Percentiles rank a stretch among this genome's conserved stretches.
Evolutionary conservation across 2,797 vertebrate species (phyloP).

Genomic region (Hyperoplus immaculatus): DNA sequence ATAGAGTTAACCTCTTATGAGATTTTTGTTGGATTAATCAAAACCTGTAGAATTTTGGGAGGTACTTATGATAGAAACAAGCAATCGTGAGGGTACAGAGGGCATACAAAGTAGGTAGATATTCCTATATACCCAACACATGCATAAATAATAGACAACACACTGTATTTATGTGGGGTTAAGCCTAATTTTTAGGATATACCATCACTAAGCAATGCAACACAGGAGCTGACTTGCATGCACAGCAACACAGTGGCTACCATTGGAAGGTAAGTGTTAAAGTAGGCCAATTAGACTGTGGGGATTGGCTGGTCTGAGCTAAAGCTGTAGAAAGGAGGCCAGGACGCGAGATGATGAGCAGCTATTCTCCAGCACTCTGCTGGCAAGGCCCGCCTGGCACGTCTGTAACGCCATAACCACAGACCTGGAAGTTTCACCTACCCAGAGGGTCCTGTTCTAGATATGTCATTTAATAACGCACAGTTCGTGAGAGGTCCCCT

Average conservation of each 20-base stretch:
- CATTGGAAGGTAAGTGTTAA: slow-evolving; percentile 76
- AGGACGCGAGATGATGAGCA: slow-evolving; percentile 75
- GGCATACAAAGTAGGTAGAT: background rate
- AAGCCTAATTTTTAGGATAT: slow-evolving; percentile 33
- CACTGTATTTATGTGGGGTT: slow-evolving; percentile 15
- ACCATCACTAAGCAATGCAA: slow-evolving; percentile 23
- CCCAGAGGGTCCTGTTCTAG: slow-evolving; percentile 74
- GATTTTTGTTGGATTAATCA: background rate
- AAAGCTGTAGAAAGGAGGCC: slow-evolving; percentile 79
- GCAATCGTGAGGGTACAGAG: background rate
- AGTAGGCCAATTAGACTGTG: slow-evolving; percentile 83
- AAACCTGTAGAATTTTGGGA: background rate
- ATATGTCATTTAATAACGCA: slow-evolving; percentile 72
- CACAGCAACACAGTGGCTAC: slow-evolving; percentile 49
- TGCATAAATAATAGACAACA: slow-evolving; percentile 1
- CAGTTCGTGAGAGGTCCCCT: slow-evolving; percentile 38
- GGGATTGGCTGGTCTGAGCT: slow-evolving; percentile 75
- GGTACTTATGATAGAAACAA: slow-evolving; percentile 10
- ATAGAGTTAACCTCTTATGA: slow-evolving; percentile 22
- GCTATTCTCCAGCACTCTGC: slow-evolving; percentile 68
- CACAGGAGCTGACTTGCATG: slow-evolving; percentile 42
- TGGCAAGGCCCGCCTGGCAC: slow-evolving; percentile 61
- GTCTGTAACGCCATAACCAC: slow-evolving; percentile 63
- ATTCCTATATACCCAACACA: background rate
- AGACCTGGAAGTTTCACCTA: slow-evolving; percentile 58